These are phyloP conservation scores for Dysidea cf. avara DNA, from an alignment of 37 sponge, comb jelly and placozoan genomes.

Conservation along the genomic window DNA sequence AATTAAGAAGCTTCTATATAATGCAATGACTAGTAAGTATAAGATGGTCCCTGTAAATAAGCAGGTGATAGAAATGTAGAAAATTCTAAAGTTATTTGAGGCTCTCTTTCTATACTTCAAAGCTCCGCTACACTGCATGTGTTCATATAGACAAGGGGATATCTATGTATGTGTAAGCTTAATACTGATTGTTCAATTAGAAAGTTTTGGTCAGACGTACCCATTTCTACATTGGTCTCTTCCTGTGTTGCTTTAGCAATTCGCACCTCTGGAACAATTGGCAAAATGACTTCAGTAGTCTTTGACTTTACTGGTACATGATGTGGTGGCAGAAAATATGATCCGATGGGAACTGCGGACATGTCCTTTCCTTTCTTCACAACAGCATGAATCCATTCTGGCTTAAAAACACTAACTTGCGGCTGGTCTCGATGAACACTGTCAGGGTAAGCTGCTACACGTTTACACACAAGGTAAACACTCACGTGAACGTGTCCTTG, in stretches of 20 bases:
- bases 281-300: background rate
- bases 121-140: too few species aligned
- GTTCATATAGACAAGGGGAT: too few species aligned
- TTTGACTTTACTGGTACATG: background rate
- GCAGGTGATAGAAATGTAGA: too few species aligned
- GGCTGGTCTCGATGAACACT: slow-evolving; percentile 29
- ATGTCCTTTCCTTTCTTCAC: slow-evolving; percentile 1
- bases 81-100: too few species aligned
- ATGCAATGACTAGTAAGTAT: too few species aligned
- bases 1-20: too few species aligned
- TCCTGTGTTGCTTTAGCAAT: background rate
- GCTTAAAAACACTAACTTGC: slow-evolving; percentile 17
- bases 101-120: too few species aligned
- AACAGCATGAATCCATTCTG: slow-evolving; percentile 38
- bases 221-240: too few species aligned
- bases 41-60: too few species aligned
- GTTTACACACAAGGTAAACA: background rate
- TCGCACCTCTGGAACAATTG: background rate
- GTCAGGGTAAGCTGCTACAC: background rate
- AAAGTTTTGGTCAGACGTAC: too few species aligned
- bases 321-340: slow-evolving; percentile 31
- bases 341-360: slow-evolving; percentile 9
- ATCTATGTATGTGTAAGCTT: too few species aligned
- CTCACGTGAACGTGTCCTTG: slow-evolving; percentile 46
- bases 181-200: too few species aligned